phyloP scores from a whole-genome alignment of 2,888 invertebrate species.

The Entomobrya multifasciata region DNA sequence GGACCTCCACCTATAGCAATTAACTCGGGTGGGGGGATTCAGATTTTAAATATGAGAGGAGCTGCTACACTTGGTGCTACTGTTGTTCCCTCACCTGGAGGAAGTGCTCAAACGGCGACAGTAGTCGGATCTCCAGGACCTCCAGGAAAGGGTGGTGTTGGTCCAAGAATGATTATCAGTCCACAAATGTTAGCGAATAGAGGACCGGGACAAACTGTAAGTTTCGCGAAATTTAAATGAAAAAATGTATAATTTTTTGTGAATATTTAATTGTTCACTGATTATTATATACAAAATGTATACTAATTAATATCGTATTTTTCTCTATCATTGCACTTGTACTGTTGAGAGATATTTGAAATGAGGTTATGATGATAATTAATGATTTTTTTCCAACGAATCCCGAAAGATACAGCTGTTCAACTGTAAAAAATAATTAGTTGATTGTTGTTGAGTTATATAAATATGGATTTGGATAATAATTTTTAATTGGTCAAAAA shows the following conservation, averaged over 20 bases:
- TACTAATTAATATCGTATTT: constrained; percentile 63
- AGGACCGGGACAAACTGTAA: constrained; percentile 91
- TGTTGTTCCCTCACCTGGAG: constrained; percentile 68
- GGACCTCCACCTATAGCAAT: constrained; percentile 66
- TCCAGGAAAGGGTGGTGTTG: constrained; percentile 85
- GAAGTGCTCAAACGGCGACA: constrained; percentile 67
- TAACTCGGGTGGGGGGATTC: constrained; percentile 75
- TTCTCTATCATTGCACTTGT: constrained; percentile 67
- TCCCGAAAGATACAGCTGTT: background rate
- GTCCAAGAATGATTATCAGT: constrained; percentile 91
- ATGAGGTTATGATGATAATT: constrained; percentile 1
- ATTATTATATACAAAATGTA: too few relatives aligned
- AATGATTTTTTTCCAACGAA: background rate
- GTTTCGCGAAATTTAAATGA: constrained; percentile 80
- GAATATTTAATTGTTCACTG: too few relatives aligned
- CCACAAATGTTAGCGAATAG: constrained; percentile 91
- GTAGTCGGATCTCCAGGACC: constrained; percentile 85
- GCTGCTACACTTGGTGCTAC: constrained; percentile 73
- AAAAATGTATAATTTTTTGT: too few relatives aligned
- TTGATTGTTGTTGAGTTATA: too few relatives aligned
- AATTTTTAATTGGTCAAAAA: too few relatives aligned
- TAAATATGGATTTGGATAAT: too few relatives aligned
- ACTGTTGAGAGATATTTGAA: background rate
- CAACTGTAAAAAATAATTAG: too few relatives aligned
- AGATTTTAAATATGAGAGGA: constrained; percentile 77